These are phyloP conservation scores for Pogoniulus pusillus DNA, from an alignment of 2,797 vertebrate genomes.

Conservation along the genomic window DNA sequence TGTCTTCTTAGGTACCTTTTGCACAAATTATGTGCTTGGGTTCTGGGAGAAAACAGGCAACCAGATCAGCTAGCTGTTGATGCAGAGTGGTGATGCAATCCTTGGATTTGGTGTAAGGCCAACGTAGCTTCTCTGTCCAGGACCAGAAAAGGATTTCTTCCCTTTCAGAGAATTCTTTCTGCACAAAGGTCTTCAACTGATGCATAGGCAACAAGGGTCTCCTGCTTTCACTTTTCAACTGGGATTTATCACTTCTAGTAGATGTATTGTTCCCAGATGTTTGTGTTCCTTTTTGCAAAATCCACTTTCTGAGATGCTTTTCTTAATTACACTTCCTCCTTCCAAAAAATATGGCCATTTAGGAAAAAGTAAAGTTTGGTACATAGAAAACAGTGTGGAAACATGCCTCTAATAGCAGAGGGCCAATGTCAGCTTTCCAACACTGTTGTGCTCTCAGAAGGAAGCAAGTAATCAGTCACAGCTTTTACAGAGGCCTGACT, in stretches of 20 bases:
- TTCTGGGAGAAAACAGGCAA: background rate
- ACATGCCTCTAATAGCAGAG: background rate
- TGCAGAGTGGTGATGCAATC: background rate
- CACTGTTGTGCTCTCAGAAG: background rate
- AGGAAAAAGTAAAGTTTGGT: background rate
- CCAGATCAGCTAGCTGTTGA: background rate
- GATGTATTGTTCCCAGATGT: background rate
- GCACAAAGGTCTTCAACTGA: background rate
- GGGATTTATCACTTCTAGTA: background rate
- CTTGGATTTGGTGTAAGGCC: background rate
- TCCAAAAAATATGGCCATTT: background rate
- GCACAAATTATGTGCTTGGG: background rate
- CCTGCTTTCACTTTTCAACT: background rate
- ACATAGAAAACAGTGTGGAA: background rate
- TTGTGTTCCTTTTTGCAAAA: background rate
- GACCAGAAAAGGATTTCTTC: background rate
- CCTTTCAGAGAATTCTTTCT: background rate
- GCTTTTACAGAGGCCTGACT: background rate
- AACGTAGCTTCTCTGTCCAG: background rate
- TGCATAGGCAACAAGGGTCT: background rate
- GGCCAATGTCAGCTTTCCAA: background rate
- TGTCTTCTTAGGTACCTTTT: background rate
- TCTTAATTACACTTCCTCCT: background rate
- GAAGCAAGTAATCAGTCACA: background rate
- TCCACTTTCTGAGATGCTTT: background rate